phyloP scores from a whole-genome alignment of 2,797 vertebrate genomes.

The Enteromius paludinosus region DNA sequence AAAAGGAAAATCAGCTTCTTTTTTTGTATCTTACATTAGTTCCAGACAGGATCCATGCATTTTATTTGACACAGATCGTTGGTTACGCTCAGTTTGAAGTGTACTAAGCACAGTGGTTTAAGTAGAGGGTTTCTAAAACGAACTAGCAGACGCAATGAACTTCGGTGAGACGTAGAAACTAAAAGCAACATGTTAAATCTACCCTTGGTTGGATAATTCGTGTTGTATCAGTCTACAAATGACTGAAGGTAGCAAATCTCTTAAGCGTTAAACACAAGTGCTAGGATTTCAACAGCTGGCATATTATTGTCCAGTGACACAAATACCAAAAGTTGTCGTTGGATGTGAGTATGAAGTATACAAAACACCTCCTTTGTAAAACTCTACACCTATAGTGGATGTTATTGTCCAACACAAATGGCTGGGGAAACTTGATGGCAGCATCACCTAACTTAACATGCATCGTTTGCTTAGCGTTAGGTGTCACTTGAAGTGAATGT shows the following conservation, averaged over 20 bases:
- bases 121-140: slow-evolving; percentile 49
- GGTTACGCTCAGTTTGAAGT: slow-evolving; percentile 65
- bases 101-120: slow-evolving; percentile 69
- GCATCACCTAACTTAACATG: slow-evolving; percentile 34
- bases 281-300: slow-evolving; percentile 37
- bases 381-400: slow-evolving; percentile 29
- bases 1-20: slow-evolving; percentile 28
- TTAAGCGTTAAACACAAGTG: slow-evolving; percentile 45
- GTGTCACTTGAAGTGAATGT: slow-evolving; percentile 17
- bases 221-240: slow-evolving; percentile 30
- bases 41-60: slow-evolving; percentile 75
- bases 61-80: slow-evolving; percentile 61
- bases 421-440: slow-evolving; percentile 13
- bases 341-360: slow-evolving; percentile 30
- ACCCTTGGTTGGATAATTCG: background rate
- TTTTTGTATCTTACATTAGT: slow-evolving; percentile 65
- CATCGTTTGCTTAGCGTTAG: slow-evolving; percentile 21
- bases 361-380: slow-evolving; percentile 32
- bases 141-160: slow-evolving; percentile 53
- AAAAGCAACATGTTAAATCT: slow-evolving; percentile 33
- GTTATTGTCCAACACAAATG: slow-evolving; percentile 12
- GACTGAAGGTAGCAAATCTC: slow-evolving; percentile 22
- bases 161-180: slow-evolving; percentile 11
- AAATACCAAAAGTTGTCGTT: slow-evolving; percentile 40
- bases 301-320: slow-evolving; percentile 40